Conservation (phyloP, 2,113 vertebrate species). For the Perca schrenkii region DNA sequence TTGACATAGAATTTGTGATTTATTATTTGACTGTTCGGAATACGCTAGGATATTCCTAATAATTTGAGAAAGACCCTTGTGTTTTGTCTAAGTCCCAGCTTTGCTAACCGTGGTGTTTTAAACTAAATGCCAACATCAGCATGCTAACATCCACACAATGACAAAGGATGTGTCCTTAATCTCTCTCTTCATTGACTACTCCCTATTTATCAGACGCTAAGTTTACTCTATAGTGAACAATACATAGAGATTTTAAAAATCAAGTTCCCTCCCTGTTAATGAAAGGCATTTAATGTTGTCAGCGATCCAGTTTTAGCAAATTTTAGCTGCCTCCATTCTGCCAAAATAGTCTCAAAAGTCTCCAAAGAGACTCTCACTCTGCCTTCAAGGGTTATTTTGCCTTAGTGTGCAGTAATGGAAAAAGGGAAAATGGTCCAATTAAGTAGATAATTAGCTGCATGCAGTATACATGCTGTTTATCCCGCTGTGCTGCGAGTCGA, state of each 20-base stretch:
- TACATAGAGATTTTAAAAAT: neutral
- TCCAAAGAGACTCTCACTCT: constrained; percentile 24
- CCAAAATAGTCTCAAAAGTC: neutral
- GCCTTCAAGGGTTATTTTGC: constrained; percentile 32
- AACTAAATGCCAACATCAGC: neutral
- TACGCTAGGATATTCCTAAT: neutral
- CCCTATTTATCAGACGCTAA: neutral
- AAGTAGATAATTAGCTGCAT: constrained; percentile 59
- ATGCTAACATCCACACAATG: neutral
- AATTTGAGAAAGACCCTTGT: neutral
- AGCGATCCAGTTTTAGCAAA: constrained; percentile 2
- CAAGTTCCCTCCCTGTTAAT: neutral
- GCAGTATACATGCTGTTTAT: constrained; percentile 51
- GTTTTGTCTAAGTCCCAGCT: neutral
- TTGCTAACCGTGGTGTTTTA: neutral
- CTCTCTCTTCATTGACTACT: neutral
- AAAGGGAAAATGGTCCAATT: constrained; percentile 56
- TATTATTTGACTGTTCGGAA: neutral
- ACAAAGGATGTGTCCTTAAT: neutral
- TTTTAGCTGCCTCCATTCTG: constrained; percentile 11
- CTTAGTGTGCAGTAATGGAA: constrained; percentile 62
- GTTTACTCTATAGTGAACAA: neutral
- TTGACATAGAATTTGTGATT: no score
- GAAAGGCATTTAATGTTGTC: constrained; percentile 1
- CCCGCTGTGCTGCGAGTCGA: neutral